Percentiles rank a stretch among this genome's conserved stretches.
Evolutionary conservation across 1,140 invertebrate species (phyloP).

Genomic region (Xylocopa sonorina): DNA sequence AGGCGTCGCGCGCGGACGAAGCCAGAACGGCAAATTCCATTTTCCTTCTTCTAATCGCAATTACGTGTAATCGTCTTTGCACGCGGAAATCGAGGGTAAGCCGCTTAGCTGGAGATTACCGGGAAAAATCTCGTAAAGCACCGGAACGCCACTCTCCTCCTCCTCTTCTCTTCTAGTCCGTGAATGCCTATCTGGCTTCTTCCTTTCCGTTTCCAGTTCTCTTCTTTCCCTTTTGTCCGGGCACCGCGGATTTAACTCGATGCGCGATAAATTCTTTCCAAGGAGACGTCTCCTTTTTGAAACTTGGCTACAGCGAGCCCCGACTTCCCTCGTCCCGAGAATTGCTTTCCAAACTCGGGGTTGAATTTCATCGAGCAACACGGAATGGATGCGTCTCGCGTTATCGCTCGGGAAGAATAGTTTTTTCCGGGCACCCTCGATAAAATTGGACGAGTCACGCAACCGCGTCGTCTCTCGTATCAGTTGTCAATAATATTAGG

Average conservation of each 20-base stretch:
- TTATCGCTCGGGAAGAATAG: constrained; percentile 30
- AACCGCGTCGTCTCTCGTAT: constrained; percentile 27
- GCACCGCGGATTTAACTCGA: neutral
- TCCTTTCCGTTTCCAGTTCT: constrained; percentile 13
- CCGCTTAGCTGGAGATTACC: constrained; percentile 60
- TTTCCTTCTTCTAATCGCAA: constrained; percentile 57
- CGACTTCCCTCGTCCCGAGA: neutral
- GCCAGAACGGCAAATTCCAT: neutral
- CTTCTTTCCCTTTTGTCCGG: neutral
- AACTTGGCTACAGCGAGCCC: no score
- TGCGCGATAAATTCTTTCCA: constrained; percentile 8
- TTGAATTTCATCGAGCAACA: constrained; percentile 30
- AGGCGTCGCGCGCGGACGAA: neutral
- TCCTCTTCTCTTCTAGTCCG: neutral
- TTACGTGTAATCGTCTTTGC: constrained; percentile 63
- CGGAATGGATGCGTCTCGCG: constrained; percentile 5
- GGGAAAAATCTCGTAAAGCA: constrained; percentile 44
- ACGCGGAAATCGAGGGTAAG: constrained; percentile 55
- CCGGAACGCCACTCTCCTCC: neutral
- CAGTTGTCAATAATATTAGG: constrained; percentile 66
- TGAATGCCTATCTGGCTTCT: constrained; percentile 5
- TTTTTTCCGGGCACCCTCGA: constrained; percentile 33
- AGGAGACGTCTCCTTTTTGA: neutral
- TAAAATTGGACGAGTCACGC: constrained; percentile 50
- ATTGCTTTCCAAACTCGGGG: neutral